These are phyloP conservation scores for Melanostoma mellinum DNA, from an alignment of 2,888 invertebrate genomes.

Conservation along the genomic window DNA sequence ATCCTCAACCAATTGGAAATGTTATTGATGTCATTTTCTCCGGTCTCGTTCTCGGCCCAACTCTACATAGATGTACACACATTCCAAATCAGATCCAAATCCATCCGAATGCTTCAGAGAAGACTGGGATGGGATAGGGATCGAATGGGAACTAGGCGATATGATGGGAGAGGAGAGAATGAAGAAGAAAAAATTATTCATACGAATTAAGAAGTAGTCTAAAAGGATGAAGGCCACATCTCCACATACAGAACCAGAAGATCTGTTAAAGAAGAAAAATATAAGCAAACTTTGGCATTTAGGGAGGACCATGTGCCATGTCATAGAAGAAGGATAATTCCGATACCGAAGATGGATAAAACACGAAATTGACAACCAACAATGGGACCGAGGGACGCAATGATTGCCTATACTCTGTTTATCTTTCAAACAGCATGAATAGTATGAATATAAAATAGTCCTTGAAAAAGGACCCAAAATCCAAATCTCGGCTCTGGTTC, in stretches of 20 bases:
- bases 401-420: constrained; percentile 73
- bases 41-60: background rate
- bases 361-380: constrained; percentile 73
- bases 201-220: constrained; percentile 70
- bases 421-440: constrained; percentile 72
- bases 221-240: constrained; percentile 32
- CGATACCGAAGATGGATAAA: constrained; percentile 71
- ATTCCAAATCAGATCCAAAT: constrained; percentile 35
- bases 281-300: constrained; percentile 50
- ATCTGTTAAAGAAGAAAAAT: constrained; percentile 12
- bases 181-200: constrained; percentile 68
- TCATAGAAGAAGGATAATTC: constrained; percentile 64
- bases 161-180: too few species aligned
- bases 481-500: constrained; percentile 61
- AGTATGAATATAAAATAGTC: constrained; percentile 73
- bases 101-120: constrained; percentile 30
- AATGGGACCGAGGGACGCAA: constrained; percentile 71
- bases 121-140: background rate
- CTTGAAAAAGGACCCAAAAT: constrained; percentile 68
- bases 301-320: constrained; percentile 31
- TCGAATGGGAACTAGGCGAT: too few species aligned
- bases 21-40: constrained; percentile 64
- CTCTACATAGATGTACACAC: constrained; percentile 9
- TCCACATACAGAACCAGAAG: constrained; percentile 18
- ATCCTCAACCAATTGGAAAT: constrained; percentile 70